Evolutionary conservation across 2,797 vertebrate genomes (phyloP), one percentile per base, ranked within the genome.

Genomic region (Chelidonichthys spinosus): DNA sequence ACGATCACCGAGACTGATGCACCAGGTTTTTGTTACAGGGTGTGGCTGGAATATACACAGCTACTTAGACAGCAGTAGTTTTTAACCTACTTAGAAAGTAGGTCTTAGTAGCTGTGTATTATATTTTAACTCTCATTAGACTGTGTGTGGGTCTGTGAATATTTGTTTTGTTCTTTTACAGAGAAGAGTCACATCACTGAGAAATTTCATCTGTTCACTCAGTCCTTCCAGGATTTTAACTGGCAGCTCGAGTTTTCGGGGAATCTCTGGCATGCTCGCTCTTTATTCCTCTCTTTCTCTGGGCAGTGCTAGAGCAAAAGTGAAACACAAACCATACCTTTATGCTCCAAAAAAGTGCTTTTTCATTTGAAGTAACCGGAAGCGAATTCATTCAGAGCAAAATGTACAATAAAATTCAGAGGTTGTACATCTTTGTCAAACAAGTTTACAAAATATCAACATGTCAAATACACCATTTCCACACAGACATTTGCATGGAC

Each of bases 171-270:
- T 25, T 25, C n/a, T 81, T 83, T 80, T 68, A 67, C 79, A 78
- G 4, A 58, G 11, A 0, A 32, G 47, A 2, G 4, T 55, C 40
- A 76, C 81, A 79, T 89, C 85, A 90, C 2, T 54, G 61, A 89
- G 43, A 85, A 91, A 82, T 90, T 89, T 85, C 66, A 80, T 71
- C 69, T 36, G 42, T 82, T 76, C 71, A 43, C 74, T 75, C 85
- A 85, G 55, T 76, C 6, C 53, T 86, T 89, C 90, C 74, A 59
- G 75, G 64, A 85, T 69, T 73, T 74, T 52, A 85, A 74, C 69
- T 55, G 69, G 79, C 37, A 81, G 65, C 71, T 55, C 0, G 4
- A 43, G n/a, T 54, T 79, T 87, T 70, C 74, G 78, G 82, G 82
- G 70, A 90, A 87, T 53, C 36, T 76, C 59, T 69, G 58, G 62